Percentiles rank a stretch among this genome's conserved stretches.
Conservation (phyloP, 2,113 vertebrate genomes). For the Alosa alosa region DNA sequence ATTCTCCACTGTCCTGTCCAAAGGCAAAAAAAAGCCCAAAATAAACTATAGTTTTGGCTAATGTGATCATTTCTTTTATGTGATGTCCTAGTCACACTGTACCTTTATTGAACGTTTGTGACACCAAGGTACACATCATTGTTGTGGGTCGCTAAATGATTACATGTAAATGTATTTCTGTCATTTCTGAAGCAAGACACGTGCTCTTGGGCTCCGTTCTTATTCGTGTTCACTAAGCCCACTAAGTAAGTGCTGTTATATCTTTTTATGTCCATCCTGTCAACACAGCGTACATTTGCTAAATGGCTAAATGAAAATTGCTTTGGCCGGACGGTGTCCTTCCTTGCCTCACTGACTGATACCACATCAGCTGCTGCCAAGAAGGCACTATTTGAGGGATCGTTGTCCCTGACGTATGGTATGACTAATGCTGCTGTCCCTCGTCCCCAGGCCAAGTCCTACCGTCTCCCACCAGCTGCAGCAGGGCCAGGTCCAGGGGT, state of each 20-base stretch:
- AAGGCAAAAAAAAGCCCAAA: no score
- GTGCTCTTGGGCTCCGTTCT: not conserved
- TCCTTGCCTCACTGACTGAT: not conserved
- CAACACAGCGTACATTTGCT: not conserved
- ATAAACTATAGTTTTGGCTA: not conserved
- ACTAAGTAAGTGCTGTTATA: not conserved
- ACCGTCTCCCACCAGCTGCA: conserved; percentile 90
- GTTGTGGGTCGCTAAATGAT: no score
- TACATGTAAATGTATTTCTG: not conserved
- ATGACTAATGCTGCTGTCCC: not conserved
- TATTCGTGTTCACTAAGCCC: not conserved
- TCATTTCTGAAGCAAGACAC: not conserved
- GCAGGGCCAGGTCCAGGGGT: conserved; percentile 82
- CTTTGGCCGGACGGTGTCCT: not conserved
- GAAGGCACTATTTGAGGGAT: not conserved
- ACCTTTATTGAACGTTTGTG: no score
- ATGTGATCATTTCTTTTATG: no score
- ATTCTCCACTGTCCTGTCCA: no score
- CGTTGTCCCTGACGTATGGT: not conserved
- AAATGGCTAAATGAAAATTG: conserved; percentile 11
- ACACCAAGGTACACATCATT: no score
- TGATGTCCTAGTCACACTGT: no score
- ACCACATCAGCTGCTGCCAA: not conserved
- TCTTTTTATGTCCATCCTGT: not conserved
- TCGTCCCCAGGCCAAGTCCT: conserved; percentile 35